Percentiles rank a stretch among this genome's conserved stretches.
Evolutionary conservation across 2,888 invertebrate genomes (phyloP).

Genomic region (Chymomyza fuscimana): DNA sequence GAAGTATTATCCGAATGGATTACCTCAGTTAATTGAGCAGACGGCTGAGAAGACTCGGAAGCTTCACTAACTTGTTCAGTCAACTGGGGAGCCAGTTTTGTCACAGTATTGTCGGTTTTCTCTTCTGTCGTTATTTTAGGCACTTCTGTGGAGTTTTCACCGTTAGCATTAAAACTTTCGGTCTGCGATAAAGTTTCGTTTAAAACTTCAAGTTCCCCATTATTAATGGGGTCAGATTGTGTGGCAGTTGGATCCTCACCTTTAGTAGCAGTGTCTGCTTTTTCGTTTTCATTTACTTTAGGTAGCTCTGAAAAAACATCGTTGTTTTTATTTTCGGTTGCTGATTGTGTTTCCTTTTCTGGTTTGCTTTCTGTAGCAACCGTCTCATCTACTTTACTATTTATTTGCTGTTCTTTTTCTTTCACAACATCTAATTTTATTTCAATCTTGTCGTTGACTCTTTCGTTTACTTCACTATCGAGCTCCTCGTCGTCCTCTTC

Average conservation of each 20-base stretch:
- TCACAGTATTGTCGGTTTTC: neutral
- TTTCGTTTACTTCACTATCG: slow-evolving; percentile 41
- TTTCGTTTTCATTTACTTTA: slow-evolving; percentile 8
- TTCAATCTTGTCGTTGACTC: slow-evolving; percentile 2
- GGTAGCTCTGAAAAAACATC: neutral
- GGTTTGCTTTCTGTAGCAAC: neutral
- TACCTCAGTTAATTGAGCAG: neutral
- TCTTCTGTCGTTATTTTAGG: neutral
- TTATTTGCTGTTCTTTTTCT: neutral
- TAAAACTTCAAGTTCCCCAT: neutral
- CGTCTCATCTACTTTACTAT: neutral
- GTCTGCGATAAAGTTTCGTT: neutral
- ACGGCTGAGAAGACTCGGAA: no score
- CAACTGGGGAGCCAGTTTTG: neutral
- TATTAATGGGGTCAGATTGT: neutral
- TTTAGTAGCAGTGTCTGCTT: neutral
- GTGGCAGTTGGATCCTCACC: neutral
- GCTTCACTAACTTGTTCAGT: neutral
- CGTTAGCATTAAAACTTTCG: slow-evolving; percentile 12
- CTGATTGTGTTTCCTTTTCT: neutral
- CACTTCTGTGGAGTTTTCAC: neutral
- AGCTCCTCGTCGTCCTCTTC: slow-evolving; percentile 51
- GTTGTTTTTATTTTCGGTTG: neutral
- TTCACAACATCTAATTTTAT: neutral
- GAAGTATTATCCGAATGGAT: neutral